Base-by-base conservation (phyloP, 2,888 invertebrate species). In the Andrena fulva region DNA sequence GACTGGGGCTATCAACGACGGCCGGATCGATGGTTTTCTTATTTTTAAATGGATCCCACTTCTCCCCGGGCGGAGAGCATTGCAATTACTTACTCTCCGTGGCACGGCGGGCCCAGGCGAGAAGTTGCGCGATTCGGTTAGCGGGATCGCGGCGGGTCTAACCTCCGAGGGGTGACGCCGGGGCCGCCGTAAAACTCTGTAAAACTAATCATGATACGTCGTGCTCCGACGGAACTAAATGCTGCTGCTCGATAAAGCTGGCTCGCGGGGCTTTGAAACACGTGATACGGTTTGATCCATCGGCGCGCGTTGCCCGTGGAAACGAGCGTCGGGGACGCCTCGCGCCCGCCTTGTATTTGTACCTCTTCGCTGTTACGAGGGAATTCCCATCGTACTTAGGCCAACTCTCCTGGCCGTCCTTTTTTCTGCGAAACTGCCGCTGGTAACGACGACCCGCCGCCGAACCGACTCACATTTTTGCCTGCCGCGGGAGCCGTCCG, bases 201-300 rank as follows among this genome's bases (percentile, higher is more conserved):
- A 29, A 64, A 50, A 64, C 54, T 70, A 80, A 82, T 80, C 69
- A 54, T 52, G 81, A 29, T 73, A 77, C 82, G 60, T 31, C 52
- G 42, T 27, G 71, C 52, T 54, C 68, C 12, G 59, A 10, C 29
- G n/a, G 24, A 69, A 81, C 72, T 77, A 73, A 78, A 82, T 59
- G 62, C 33, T 75, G 62, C 33, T 75, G 68, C 71, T 62, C 66
- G 74, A 72, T 74, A 68, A 72, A 79, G 60, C 64, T 66, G 68
- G 79, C 52, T 79, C 52, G 64, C 60, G 27, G 80, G 67, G 72
- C 67, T 76, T 82, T 77, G 62, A 78, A 78, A 76, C 75, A 72
- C 82, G 77, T 83, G 85, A 80, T 74, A 81, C 77, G 71, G 89
- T 89, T 89, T 89, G 89, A 89, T 89, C 89, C 80, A 89, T 89